Conservation (phyloP, 2,113 vertebrate species). For the Poeciliopsis retropinna region DNA sequence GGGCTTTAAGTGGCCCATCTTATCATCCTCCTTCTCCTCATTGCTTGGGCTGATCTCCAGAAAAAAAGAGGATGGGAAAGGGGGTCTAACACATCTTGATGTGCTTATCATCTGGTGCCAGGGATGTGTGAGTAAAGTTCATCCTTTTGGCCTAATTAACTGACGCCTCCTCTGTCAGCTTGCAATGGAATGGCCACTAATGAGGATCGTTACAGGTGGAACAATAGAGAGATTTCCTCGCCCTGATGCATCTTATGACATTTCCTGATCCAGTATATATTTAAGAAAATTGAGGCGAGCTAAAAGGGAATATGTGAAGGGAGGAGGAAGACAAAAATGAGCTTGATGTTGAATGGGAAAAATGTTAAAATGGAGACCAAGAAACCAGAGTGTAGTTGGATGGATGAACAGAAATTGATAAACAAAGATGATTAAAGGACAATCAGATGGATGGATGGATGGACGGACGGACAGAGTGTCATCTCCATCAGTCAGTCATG, state of each 20-base stretch:
- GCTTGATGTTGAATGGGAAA: background rate
- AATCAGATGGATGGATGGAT: too few relatives aligned
- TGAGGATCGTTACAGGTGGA: constrained; percentile 61
- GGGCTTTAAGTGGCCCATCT: constrained; percentile 29
- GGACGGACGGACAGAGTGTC: background rate
- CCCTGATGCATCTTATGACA: constrained; percentile 40
- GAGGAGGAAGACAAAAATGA: background rate
- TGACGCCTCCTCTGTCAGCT: constrained; percentile 57
- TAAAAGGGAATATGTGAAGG: background rate
- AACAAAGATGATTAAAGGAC: too few relatives aligned
- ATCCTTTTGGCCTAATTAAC: constrained; percentile 70
- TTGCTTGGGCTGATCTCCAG: constrained; percentile 21
- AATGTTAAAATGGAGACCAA: background rate
- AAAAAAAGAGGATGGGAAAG: background rate
- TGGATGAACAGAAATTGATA: too few relatives aligned
- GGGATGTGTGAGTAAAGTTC: constrained; percentile 59
- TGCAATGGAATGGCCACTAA: constrained; percentile 44
- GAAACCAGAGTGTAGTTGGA: too few relatives aligned
- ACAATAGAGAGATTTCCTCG: constrained; percentile 33
- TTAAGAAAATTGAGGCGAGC: constrained; percentile 8
- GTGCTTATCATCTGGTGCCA: constrained; percentile 55
- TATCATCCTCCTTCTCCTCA: constrained; percentile 12
- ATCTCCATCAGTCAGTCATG: background rate
- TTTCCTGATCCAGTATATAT: constrained; percentile 23
- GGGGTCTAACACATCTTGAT: constrained; percentile 33